Evolutionary conservation across 1,140 invertebrate species (phyloP).

Genomic region (Globodera rostochiensis): DNA sequence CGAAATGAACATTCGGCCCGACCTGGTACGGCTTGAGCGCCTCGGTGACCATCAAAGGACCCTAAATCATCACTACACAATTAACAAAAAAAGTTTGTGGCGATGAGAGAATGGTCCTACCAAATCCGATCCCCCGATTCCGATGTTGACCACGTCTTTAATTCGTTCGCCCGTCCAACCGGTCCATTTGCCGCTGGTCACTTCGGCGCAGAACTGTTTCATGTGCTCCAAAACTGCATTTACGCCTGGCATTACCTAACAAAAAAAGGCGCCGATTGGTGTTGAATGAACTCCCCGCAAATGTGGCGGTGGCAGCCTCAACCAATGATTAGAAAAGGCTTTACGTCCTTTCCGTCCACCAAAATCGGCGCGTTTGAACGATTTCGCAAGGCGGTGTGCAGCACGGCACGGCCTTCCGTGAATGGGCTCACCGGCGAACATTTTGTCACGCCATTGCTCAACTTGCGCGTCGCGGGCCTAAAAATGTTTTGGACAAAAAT

Average conservation of each 20-base stretch:
- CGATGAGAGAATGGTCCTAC: constrained; percentile 66
- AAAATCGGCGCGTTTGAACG: constrained; percentile 77
- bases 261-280: too few relatives aligned
- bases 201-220: constrained; percentile 82
- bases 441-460: constrained; percentile 66
- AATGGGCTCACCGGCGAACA: constrained; percentile 94
- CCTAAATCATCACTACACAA: constrained; percentile 69
- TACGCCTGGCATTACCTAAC: constrained; percentile 88
- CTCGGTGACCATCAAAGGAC: constrained; percentile 97
- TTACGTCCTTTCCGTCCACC: constrained; percentile 83
- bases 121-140: constrained; percentile 97
- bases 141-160: constrained; percentile 97
- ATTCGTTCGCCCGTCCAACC: constrained; percentile 92
- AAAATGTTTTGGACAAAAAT: neutral
- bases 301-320: neutral
- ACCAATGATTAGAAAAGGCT: constrained; percentile 31
- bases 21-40: constrained; percentile 85
- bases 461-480: constrained; percentile 24
- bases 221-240: constrained; percentile 89
- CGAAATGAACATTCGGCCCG: constrained; percentile 90
- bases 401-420: constrained; percentile 90
- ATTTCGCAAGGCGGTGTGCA: constrained; percentile 92
- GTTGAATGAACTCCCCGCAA: too few relatives aligned
- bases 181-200: constrained; percentile 77
- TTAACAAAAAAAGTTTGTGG: constrained; percentile 6